Conservation (phyloP, 1,140 invertebrate genomes). For the Lithobius niger region DNA sequence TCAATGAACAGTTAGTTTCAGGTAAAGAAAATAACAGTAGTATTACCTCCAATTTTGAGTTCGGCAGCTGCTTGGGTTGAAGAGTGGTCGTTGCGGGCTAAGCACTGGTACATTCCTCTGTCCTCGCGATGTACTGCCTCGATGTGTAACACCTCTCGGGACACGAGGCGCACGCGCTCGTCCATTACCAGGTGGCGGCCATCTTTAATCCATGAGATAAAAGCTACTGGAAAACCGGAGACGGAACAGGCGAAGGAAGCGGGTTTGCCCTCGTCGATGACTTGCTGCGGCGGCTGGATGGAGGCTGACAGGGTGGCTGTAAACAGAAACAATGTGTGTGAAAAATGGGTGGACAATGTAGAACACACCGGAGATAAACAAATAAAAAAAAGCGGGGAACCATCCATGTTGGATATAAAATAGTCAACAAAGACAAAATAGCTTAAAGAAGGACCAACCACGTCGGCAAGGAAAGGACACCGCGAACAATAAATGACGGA, state of each 20-base stretch:
- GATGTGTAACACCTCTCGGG: slow-evolving; percentile 6
- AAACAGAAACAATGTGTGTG: too few relatives aligned
- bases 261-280: slow-evolving; percentile 68
- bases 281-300: slow-evolving; percentile 33
- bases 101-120: slow-evolving; percentile 77
- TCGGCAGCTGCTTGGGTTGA: slow-evolving; percentile 69
- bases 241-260: slow-evolving; percentile 71
- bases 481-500: too few relatives aligned
- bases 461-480: too few relatives aligned
- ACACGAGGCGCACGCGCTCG: slow-evolving; percentile 11
- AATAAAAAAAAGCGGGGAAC: too few relatives aligned
- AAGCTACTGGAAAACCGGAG: slow-evolving; percentile 56
- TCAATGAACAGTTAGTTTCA: too few relatives aligned
- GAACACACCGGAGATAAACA: too few relatives aligned
- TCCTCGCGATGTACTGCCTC: slow-evolving; percentile 53
- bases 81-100: slow-evolving; percentile 60
- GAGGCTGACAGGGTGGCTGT: slow-evolving; percentile 2
- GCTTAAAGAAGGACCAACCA: too few relatives aligned
- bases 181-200: slow-evolving; percentile 46
- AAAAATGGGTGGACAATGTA: too few relatives aligned
- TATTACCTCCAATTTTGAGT: slow-evolving; percentile 68
- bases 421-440: too few relatives aligned
- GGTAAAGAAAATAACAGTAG: too few relatives aligned
- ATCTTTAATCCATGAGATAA: slow-evolving; percentile 67
- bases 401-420: too few relatives aligned